Conservation (phyloP, 2,888 invertebrate genomes). For the Drosophila paranaensis region DNA sequence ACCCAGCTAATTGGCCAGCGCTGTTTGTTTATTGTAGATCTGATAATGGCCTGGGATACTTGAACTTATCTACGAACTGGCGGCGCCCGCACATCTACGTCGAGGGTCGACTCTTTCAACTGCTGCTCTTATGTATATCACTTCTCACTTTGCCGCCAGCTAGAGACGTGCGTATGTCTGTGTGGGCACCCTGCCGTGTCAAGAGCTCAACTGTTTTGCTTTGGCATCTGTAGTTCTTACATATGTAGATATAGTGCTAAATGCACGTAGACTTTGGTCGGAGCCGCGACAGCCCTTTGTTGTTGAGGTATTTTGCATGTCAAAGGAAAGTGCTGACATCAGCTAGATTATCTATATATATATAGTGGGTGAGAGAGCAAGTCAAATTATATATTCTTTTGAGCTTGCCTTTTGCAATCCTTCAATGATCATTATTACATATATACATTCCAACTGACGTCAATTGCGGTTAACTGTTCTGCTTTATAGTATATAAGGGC, state of each 20-base stretch:
- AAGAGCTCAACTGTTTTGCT: constrained; percentile 5
- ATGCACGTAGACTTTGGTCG: neutral
- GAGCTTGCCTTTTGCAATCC: neutral
- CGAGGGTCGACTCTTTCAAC: neutral
- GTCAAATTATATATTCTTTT: neutral
- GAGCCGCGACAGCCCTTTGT: constrained; percentile 28
- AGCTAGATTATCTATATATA: neutral
- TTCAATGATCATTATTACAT: neutral
- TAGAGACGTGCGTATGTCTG: neutral
- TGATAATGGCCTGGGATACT: constrained; percentile 36
- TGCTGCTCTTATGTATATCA: neutral
- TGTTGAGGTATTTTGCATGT: constrained; percentile 27
- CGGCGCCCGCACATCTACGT: neutral
- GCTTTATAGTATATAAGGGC: neutral
- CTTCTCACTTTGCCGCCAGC: constrained; percentile 16
- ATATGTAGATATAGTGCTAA: constrained; percentile 10
- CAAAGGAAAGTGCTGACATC: constrained; percentile 24
- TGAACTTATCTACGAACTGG: constrained; percentile 13
- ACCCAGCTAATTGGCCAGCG: constrained; percentile 11
- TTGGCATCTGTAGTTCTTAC: neutral
- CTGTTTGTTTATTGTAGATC: constrained; percentile 38
- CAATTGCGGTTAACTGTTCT: neutral
- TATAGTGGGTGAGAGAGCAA: neutral
- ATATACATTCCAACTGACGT: neutral
- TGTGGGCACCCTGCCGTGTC: neutral